These are phyloP conservation scores for Tetramorium alpestre DNA, from an alignment of 1,140 invertebrate genomes.

Conservation along the genomic window DNA sequence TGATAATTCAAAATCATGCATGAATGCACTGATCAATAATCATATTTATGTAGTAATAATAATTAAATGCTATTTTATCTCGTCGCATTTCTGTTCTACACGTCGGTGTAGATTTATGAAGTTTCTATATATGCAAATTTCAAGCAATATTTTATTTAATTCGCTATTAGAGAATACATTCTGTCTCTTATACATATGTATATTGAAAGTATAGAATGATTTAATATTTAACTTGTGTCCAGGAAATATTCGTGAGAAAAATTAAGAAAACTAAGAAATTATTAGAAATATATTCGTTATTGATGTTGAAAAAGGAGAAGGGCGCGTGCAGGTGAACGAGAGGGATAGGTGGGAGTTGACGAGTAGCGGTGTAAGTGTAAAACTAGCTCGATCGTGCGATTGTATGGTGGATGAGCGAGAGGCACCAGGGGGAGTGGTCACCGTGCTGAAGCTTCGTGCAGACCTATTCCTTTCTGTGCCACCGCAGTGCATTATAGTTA, in stretches of 20 bases:
- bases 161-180: not conserved
- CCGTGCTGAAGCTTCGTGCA: constrained; percentile 80
- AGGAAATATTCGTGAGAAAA: not conserved
- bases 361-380: constrained; percentile 79
- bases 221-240: not conserved
- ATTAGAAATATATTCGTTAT: not conserved
- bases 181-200: not conserved
- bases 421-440: constrained; percentile 83
- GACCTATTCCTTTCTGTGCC: constrained; percentile 84
- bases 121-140: not conserved
- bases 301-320: constrained; percentile 35
- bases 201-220: not conserved
- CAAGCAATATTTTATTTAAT: not conserved
- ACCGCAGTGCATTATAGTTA: constrained; percentile 84
- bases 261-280: not conserved
- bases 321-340: constrained; percentile 58
- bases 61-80: constrained; percentile 38
- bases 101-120: not conserved
- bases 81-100: not conserved
- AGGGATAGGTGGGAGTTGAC: constrained; percentile 60
- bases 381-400: constrained; percentile 79
- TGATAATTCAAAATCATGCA: constrained; percentile 34
- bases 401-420: constrained; percentile 79
- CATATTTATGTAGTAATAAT: constrained; percentile 18
- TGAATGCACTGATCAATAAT: constrained; percentile 29